Base-by-base conservation (phyloP, 2,797 vertebrate species). In the Silurus lanzhouensis region DNA sequence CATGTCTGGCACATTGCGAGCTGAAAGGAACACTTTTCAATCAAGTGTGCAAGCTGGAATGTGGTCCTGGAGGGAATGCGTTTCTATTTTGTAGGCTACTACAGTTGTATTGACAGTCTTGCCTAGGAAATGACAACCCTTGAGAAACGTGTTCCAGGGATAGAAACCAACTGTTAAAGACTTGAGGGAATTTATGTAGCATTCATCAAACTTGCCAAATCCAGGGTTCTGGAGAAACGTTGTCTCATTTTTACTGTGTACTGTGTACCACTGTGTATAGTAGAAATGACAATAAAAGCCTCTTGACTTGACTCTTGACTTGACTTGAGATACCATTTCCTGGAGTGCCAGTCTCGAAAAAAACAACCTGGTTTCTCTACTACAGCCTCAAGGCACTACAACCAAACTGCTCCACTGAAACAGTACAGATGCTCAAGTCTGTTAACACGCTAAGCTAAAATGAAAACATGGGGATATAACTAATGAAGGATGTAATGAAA, bases 51-150 rank as follows among this genome's bases (percentile, higher is more conserved):
- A 48, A 25, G 22, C 60, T 64, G 8, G 60, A 64, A 25, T n/a
- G 6, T n/a, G 14, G 13, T 19, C 25, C 22, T 48, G 61, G 44
- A 52, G 61, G 14, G 22, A 25, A 80, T 66, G 78, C 15, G 2
- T n/a, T 80, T 19, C 22, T 52, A 10, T 80, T 80, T 48, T 80
- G 78, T 25, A 80, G 44, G 61, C 78, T 52, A 66, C 61, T 80
- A 25, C 14, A 66, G 13, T 25, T 44, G 20, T 64, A 80, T 25
- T 52, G 61, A 80, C 77, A 80, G 9, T 48, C 46, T 31, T 66
- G 78, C 38, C 31, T 79, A 46, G 76, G 58, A 79, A 79, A 79
- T 79, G 76, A 80, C 61, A 80, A 80, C 61, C 44, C 15, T 19
- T 46, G 44, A 48, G 61, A n/a, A 52, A 48, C 25, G 4, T 52